A percentile compares a stretch with the other conserved stretches of the same genome.
Evolutionary conservation across 2,797 vertebrate genomes (phyloP).

Genomic region (Sphaeramia orbicularis): DNA sequence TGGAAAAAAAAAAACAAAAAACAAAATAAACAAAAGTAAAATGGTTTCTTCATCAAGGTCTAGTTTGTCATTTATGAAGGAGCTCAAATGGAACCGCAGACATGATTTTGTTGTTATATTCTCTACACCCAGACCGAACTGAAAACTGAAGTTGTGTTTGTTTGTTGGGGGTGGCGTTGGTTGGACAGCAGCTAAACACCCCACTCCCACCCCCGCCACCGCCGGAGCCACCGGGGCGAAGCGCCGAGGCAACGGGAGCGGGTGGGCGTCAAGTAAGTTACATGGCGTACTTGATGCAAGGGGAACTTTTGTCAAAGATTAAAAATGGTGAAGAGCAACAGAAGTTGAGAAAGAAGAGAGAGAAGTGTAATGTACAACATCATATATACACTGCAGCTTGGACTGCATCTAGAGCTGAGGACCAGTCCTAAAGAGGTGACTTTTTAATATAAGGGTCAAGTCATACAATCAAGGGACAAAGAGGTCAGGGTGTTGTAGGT

Average conservation of each 20-base stretch:
- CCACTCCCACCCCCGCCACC: constrained; percentile 48
- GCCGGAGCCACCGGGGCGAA: constrained; percentile 49
- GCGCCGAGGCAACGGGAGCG: constrained; percentile 56
- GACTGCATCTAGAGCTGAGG: constrained; percentile 97
- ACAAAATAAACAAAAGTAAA: constrained; percentile 84
- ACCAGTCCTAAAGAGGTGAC: constrained; percentile 99
- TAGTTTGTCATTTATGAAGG: constrained; percentile 83
- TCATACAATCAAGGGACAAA: constrained; percentile 99
- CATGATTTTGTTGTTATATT: constrained; percentile 77
- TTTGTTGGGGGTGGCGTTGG: constrained; percentile 70
- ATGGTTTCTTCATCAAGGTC: constrained; percentile 91
- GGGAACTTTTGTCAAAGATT: constrained; percentile 80
- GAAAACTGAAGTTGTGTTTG: constrained; percentile 86
- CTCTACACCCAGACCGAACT: constrained; percentile 90
- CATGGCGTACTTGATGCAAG: constrained; percentile 77
- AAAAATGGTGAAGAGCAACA: constrained; percentile 87
- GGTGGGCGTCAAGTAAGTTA: constrained; percentile 75
- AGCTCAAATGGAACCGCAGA: constrained; percentile 93
- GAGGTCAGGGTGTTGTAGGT: constrained; percentile 99
- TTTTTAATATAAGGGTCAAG: constrained; percentile 95
- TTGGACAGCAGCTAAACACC: constrained; percentile 89
- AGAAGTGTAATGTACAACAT: constrained; percentile 98
- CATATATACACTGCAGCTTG: constrained; percentile 97
- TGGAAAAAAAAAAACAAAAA: constrained; percentile 82
- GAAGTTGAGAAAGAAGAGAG: constrained; percentile 84